Percentiles rank a stretch among this genome's conserved stretches.
Evolutionary conservation across 2,113 vertebrate genomes (phyloP).

Genomic region (Elaphurus davidianus): DNA sequence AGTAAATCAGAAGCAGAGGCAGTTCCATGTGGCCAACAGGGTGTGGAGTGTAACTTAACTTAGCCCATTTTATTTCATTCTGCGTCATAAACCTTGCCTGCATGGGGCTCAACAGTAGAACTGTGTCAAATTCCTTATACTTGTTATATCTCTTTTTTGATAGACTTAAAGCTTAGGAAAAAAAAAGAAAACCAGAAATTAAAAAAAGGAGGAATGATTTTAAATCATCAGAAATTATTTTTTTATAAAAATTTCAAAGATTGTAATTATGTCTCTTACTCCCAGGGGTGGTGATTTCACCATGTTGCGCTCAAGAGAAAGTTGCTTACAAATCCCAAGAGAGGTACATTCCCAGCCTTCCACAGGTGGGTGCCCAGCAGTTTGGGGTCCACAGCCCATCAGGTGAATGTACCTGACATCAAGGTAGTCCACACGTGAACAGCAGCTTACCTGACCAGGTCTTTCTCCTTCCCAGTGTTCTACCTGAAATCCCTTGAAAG

Average conservation of each 20-base stretch:
- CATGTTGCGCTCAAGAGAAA: neutral
- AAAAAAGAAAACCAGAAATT: neutral
- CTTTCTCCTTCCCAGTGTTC: neutral
- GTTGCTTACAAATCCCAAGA: neutral
- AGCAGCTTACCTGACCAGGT: neutral
- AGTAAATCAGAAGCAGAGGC: neutral
- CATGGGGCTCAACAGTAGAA: neutral
- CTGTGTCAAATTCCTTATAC: neutral
- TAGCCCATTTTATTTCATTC: neutral
- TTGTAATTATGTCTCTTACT: neutral
- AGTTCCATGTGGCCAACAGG: too few species aligned
- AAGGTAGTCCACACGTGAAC: fast-evolving
- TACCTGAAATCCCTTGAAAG: neutral
- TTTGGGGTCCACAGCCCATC: fast-evolving
- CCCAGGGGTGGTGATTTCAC: neutral
- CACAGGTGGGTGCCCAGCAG: neutral
- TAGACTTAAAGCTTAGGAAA: neutral
- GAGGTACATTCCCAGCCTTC: neutral
- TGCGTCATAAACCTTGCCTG: neutral
- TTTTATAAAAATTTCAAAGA: neutral
- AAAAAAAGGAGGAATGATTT: neutral
- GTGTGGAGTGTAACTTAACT: neutral
- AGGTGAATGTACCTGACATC: fast-evolving
- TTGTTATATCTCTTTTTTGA: neutral
- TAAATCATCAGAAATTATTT: neutral